These are phyloP conservation scores for Cepaea nemoralis DNA, from an alignment of 1,140 invertebrate genomes.

Conservation along the genomic window DNA sequence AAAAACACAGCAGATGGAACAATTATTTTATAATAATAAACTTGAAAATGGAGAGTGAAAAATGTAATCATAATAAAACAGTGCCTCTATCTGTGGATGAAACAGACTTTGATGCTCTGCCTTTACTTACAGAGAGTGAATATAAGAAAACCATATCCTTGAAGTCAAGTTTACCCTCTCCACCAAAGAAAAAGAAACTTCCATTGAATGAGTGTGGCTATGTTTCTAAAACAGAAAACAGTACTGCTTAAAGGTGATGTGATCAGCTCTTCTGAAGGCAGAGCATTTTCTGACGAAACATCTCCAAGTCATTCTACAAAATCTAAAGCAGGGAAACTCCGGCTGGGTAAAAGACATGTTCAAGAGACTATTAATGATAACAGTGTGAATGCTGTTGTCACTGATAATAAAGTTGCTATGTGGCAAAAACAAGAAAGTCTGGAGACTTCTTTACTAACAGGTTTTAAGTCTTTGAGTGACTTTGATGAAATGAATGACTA, in stretches of 20 bases:
- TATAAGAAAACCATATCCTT: neutral
- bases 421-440: neutral
- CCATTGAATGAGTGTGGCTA: neutral
- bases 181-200: neutral
- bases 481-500: neutral
- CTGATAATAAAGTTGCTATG: neutral
- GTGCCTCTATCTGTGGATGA: neutral
- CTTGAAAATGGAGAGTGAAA: neutral
- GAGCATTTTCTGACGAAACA: neutral
- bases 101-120: neutral
- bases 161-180: neutral
- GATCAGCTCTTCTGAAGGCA: neutral
- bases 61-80: neutral
- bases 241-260: neutral
- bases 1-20: neutral
- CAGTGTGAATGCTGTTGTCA: neutral
- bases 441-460: neutral
- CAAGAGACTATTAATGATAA: neutral
- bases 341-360: neutral
- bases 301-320: neutral
- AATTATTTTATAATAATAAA: neutral
- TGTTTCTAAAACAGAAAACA: neutral
- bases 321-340: neutral
- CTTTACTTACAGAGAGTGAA: neutral
- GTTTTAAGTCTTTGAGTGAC: neutral